Base-by-base conservation (phyloP, 2,113 vertebrate species). In the Seriola rivoliana region DNA sequence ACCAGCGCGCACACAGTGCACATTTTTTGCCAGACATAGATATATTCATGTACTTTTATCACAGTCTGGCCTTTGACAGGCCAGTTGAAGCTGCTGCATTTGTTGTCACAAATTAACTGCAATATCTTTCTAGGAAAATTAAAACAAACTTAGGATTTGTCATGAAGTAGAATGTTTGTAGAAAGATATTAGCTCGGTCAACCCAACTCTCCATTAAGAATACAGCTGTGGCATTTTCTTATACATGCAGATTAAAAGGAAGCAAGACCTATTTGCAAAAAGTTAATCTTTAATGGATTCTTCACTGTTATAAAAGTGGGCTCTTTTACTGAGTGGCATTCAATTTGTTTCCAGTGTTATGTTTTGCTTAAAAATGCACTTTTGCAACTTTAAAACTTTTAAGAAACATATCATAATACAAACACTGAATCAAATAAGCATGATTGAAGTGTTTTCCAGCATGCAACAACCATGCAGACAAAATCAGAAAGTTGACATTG, bases 401-500 rank as follows among this genome's bases (percentile, higher is more conserved):
- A 52, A n/a, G 21, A 54, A 10, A n/a, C 19, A 55, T 23, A 29
- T 58, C 11, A 29, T 1, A 29, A 5, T 21, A 29, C 23, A 52
- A 6, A 19, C 4, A 13, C 21, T 8, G 5, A 80, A 58, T 63
- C 14, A 29, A 17, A 14, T 17, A 6, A 25, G 36, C 52, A 44
- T 40, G 36, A 42, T 65, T 57, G n/a, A 34, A 48, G 8, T 23
- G 9, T 65, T 71, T 44, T 9, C 38, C 58, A 55, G 44, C 4
- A 0, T 25, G 50, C 32, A 3, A 3, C 19, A 9, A 21, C 52
- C 46, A 11, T 6, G 36, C 21, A 40, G 55, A 72, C 19, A 59
- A 19, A 48, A n/a, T 29, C 72, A 78, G 16, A 38, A 58, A 59
- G 21, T 42, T 88, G 59, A 78, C 70, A 71, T 11, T 73, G 38